phyloP scores from a whole-genome alignment of 2,797 vertebrate species.

The Tachyglossus aculeatus region DNA sequence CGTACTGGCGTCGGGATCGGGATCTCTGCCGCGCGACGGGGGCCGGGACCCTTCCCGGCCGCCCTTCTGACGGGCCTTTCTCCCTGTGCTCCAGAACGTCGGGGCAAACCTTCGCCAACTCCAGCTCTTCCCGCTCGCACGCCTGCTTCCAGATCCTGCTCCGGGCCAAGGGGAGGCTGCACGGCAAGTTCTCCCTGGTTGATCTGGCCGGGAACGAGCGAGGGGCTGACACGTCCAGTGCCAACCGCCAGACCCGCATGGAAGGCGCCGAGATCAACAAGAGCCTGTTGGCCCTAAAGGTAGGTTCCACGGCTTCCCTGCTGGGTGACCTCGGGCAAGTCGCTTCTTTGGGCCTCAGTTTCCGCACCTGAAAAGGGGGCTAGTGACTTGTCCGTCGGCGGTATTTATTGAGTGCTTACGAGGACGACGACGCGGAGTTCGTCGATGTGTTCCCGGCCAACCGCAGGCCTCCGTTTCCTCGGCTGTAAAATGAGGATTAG shows the following conservation, averaged over 20 bases:
- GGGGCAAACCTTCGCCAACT: constrained; percentile 93
- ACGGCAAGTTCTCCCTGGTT: constrained; percentile 95
- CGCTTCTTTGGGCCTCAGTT: no score
- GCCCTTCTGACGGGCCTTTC: constrained; percentile 15
- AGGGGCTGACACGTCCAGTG: constrained; percentile 88
- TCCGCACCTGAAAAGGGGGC: no score
- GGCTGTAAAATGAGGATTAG: no score
- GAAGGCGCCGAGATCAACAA: constrained; percentile 97
- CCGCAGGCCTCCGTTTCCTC: no score
- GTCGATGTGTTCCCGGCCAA: no score
- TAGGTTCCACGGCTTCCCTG: no score
- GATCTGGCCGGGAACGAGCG: constrained; percentile 97
- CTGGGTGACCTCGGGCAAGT: no score
- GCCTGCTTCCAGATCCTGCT: constrained; percentile 94
- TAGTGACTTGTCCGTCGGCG: no score
- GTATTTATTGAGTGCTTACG: no score
- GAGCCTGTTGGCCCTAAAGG: constrained; percentile 95
- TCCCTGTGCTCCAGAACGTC: constrained; percentile 83
- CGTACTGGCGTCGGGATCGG: background rate
- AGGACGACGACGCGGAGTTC: no score
- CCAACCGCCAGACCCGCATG: constrained; percentile 89
- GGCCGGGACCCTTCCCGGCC: no score
- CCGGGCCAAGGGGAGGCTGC: constrained; percentile 77
- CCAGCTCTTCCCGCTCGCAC: constrained; percentile 93
- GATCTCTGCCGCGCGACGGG: background rate